Evolutionary conservation across 2,797 vertebrate genomes (phyloP).

Genomic region (Lutjanus argentimaculatus): DNA sequence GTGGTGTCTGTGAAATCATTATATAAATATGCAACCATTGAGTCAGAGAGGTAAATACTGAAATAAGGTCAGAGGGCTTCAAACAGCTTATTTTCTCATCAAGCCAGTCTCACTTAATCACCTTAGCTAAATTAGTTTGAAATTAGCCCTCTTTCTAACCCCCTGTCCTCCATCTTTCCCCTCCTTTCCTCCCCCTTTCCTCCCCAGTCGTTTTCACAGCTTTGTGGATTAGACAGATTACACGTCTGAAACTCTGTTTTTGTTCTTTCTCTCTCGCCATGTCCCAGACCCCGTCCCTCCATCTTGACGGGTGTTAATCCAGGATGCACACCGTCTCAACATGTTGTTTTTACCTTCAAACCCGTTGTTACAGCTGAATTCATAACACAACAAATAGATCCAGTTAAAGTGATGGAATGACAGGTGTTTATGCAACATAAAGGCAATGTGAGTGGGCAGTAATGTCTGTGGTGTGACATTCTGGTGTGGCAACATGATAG

Average conservation of each 20-base stretch:
- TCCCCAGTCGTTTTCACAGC: slow-evolving; percentile 75
- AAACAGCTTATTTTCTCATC: slow-evolving; percentile 73
- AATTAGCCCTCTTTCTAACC: slow-evolving; percentile 75
- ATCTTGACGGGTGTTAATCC: slow-evolving; percentile 44
- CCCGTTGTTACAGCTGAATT: background rate
- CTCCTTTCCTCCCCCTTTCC: slow-evolving; percentile 47
- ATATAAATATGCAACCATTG: background rate
- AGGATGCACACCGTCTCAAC: slow-evolving; percentile 27
- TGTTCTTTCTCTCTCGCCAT: slow-evolving; percentile 46
- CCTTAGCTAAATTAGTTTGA: slow-evolving; percentile 81
- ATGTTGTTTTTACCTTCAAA: slow-evolving; percentile 28
- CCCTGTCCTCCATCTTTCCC: slow-evolving; percentile 47
- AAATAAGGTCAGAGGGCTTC: slow-evolving; percentile 62
- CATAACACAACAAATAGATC: background rate
- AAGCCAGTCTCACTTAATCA: slow-evolving; percentile 81
- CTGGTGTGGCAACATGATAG: background rate
- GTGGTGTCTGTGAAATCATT: background rate
- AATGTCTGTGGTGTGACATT: slow-evolving; percentile 1
- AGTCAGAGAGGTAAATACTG: slow-evolving; percentile 48
- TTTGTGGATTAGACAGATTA: slow-evolving; percentile 85
- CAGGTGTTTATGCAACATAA: background rate
- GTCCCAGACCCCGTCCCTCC: slow-evolving; percentile 10
- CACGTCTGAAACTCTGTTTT: slow-evolving; percentile 82
- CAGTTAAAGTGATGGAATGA: background rate
- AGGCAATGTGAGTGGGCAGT: background rate